These are phyloP conservation scores for Oscheius sp. DNA, from an alignment of 2,888 invertebrate species.

Conservation along the genomic window DNA sequence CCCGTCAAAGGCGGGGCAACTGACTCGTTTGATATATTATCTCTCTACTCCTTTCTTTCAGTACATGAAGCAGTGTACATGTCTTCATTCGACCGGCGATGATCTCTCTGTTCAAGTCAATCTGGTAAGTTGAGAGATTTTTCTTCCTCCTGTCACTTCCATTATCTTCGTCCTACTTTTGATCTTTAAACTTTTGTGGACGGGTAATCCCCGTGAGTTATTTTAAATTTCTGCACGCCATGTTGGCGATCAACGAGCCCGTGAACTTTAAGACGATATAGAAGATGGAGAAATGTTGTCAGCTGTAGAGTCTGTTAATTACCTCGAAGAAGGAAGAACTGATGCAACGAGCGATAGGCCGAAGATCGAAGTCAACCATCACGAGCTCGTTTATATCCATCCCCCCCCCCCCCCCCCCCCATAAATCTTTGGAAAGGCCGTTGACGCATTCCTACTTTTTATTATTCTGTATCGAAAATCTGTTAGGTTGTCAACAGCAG, in stretches of 20 bases:
- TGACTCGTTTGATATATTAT: background rate
- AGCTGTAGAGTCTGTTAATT: no score
- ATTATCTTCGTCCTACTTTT: background rate
- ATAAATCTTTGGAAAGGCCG: conserved; percentile 8
- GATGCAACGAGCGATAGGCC: no score
- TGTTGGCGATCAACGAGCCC: conserved; percentile 11
- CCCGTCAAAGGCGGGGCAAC: no score
- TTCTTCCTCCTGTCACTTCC: background rate
- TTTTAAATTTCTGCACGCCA: background rate
- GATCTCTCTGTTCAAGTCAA: conserved; percentile 40
- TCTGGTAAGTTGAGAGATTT: conserved; percentile 31
- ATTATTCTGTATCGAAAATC: conserved; percentile 1
- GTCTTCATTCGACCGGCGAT: conserved; percentile 46
- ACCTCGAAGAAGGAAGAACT: no score
- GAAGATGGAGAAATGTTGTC: no score
- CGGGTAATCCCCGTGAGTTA: background rate
- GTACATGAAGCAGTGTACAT: conserved; percentile 47
- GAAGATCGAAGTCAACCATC: no score
- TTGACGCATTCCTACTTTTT: background rate
- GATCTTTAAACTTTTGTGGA: background rate
- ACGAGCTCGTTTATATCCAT: background rate
- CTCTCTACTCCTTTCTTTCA: conserved; percentile 4
- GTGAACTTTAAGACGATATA: conserved; percentile 5
- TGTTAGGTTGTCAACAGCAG: conserved; percentile 25
- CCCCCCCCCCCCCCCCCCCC: background rate